A percentile compares a stretch with the other conserved stretches of the same genome.
phyloP scores from a whole-genome alignment of 1,140 invertebrate species.

The Caerostris darwini region DNA sequence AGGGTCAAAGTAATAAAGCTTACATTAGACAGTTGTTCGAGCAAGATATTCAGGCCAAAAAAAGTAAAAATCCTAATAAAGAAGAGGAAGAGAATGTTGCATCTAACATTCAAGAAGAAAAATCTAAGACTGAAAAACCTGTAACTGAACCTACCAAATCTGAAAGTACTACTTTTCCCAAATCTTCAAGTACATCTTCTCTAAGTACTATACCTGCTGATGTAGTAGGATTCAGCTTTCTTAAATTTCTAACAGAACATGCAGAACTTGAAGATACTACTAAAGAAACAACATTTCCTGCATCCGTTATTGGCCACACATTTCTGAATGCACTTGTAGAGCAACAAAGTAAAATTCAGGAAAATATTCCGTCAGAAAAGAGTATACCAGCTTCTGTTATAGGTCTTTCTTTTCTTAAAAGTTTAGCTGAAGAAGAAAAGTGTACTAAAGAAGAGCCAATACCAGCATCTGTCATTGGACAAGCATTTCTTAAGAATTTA shows the following conservation, averaged over 20 bases:
- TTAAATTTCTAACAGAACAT: constrained; percentile 35
- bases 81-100: neutral
- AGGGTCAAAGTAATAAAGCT: constrained; percentile 39
- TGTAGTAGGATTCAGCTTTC: constrained; percentile 54
- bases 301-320: constrained; percentile 51
- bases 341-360: constrained; percentile 46
- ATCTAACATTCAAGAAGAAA: neutral
- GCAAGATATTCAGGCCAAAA: constrained; percentile 71
- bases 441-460: constrained; percentile 41
- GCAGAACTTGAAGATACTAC: neutral
- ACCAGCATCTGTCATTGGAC: constrained; percentile 65
- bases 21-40: constrained; percentile 64
- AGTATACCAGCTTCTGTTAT: constrained; percentile 60
- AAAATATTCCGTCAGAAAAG: constrained; percentile 5
- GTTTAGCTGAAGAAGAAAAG: constrained; percentile 40
- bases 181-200: neutral
- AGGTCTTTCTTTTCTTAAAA: constrained; percentile 69
- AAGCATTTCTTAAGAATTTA: constrained; percentile 60
- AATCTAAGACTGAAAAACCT: neutral
- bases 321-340: constrained; percentile 51
- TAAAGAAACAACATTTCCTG: constrained; percentile 23
- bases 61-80: constrained; percentile 13
- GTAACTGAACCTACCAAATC: neutral
- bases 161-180: neutral
- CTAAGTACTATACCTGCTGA: constrained; percentile 33